Conservation (phyloP, 2,113 vertebrate species). For the Entelurus aequoreus region DNA sequence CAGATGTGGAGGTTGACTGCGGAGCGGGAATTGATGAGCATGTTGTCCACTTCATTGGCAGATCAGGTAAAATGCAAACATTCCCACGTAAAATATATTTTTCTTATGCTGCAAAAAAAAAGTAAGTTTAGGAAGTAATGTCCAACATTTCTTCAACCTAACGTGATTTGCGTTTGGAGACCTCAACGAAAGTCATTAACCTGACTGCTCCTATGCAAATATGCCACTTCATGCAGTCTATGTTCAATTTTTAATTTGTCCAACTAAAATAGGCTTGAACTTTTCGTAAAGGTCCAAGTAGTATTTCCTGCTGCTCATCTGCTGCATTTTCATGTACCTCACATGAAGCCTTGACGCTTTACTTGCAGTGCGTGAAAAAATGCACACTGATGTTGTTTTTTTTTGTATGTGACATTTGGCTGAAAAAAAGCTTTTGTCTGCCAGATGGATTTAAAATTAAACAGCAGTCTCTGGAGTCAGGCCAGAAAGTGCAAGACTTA, state of each 20-base stretch:
- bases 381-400: background rate
- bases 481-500: background rate
- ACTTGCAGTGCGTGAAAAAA: background rate
- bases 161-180: too few relatives aligned
- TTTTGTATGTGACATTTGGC: background rate
- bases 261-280: background rate
- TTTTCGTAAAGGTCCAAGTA: background rate
- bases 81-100: background rate
- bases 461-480: background rate
- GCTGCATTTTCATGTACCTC: background rate
- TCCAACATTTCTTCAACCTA: too few relatives aligned
- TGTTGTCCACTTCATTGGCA: constrained; percentile 94
- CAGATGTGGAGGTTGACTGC: constrained; percentile 99
- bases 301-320: background rate
- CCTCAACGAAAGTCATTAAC: background rate
- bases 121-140: too few relatives aligned
- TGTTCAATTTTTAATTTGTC: background rate
- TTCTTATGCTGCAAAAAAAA: too few relatives aligned
- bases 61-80: constrained; percentile 81
- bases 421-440: background rate
- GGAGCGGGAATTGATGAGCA: constrained; percentile 96
- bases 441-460: background rate
- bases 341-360: background rate
- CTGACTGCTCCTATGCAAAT: background rate
- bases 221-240: background rate